Percentiles rank a stretch among this genome's conserved stretches.
Conservation (phyloP, 2,888 invertebrate species). For the Acleris cristana region DNA sequence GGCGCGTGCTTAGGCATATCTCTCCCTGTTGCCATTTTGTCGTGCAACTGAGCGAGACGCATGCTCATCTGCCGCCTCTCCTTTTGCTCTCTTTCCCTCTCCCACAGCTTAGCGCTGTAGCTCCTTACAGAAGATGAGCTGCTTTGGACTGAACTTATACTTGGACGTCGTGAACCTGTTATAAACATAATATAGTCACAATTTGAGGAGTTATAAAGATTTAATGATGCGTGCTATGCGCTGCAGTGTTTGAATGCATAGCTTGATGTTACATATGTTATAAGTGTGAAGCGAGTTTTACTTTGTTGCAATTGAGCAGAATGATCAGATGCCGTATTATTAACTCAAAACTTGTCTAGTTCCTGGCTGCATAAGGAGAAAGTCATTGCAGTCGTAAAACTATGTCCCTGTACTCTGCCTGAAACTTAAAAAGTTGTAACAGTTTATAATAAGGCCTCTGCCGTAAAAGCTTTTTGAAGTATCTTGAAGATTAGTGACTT, state of each 20-base stretch:
- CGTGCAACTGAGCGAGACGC: constrained; percentile 87
- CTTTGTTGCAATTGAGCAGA: not conserved
- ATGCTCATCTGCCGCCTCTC: constrained; percentile 92
- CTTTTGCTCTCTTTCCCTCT: constrained; percentile 91
- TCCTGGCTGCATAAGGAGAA: no score
- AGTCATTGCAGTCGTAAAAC: no score
- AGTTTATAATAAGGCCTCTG: not conserved
- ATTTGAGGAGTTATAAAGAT: constrained; percentile 31
- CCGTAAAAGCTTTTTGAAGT: constrained; percentile 10
- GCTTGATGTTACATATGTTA: constrained; percentile 17
- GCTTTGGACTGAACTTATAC: constrained; percentile 93
- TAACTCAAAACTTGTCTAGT: no score
- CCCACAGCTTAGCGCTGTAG: constrained; percentile 91
- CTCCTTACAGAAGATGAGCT: constrained; percentile 92
- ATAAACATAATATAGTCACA: constrained; percentile 38
- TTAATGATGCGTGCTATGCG: constrained; percentile 40
- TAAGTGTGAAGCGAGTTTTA: constrained; percentile 19
- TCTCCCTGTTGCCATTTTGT: constrained; percentile 83
- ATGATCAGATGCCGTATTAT: not conserved
- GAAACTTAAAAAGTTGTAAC: no score
- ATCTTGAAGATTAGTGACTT: constrained; percentile 3
- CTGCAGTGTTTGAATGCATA: constrained; percentile 39
- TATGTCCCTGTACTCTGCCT: no score
- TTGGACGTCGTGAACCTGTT: constrained; percentile 94
- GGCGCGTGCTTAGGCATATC: constrained; percentile 81